Conservation (phyloP, 2,113 vertebrate genomes). For the Engystomops pustulosus region DNA sequence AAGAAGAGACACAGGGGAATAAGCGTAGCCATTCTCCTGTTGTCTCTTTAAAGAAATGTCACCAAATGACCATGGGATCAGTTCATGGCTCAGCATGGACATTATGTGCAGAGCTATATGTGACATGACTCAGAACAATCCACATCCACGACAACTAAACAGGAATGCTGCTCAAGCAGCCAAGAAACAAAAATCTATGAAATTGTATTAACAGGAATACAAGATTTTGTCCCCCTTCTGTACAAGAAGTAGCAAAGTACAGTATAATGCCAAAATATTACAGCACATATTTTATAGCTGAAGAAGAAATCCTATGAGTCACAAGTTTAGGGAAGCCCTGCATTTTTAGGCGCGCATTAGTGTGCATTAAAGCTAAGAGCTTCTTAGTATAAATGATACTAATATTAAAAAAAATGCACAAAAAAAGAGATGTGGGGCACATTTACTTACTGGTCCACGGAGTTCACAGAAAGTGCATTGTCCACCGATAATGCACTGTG, state of each 20-base stretch:
- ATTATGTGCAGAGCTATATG: slow-evolving; percentile 58
- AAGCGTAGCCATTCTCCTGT: slow-evolving; percentile 44
- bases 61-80: slow-evolving; percentile 63
- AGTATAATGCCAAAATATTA: neutral
- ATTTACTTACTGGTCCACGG: too few relatives aligned
- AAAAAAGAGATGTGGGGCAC: too few relatives aligned
- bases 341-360: too few relatives aligned
- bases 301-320: neutral
- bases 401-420: too few relatives aligned
- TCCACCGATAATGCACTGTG: too few relatives aligned
- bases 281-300: neutral
- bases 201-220: slow-evolving; percentile 70
- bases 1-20: slow-evolving; percentile 64
- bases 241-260: neutral
- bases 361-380: too few relatives aligned
- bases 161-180: slow-evolving; percentile 67
- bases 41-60: slow-evolving; percentile 63
- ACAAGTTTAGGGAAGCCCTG: too few relatives aligned
- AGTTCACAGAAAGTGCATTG: too few relatives aligned
- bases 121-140: slow-evolving; percentile 67
- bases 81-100: slow-evolving; percentile 66
- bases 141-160: slow-evolving; percentile 65
- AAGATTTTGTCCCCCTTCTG: slow-evolving; percentile 66
- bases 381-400: too few relatives aligned
- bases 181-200: slow-evolving; percentile 72